Base-by-base conservation (phyloP, 2,888 invertebrate species). In the Platycheirus albimanus region DNA sequence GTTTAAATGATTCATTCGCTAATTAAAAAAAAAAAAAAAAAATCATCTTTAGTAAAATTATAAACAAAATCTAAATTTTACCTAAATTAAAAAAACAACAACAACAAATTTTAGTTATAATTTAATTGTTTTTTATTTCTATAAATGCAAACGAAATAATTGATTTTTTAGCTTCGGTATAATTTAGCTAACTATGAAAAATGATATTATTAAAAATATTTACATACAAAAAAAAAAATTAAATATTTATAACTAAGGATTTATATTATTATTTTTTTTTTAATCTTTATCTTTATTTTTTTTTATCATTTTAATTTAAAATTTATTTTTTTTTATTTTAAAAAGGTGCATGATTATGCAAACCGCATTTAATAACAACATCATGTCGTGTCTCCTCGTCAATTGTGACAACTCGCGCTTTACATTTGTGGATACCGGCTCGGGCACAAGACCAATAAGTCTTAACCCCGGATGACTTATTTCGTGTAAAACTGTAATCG, bases 371-470 rank as follows among this genome's bases (percentile, higher is more conserved):
- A 7, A 91, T 86, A 56, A 90, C 87, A 33, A 91, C 89, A 85
- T 90, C 90, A 38, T 90, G 89, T n/a, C 87, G 87, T 54, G 75
- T 85, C 15, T 88, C 87, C 64, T 90, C 89, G 84, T 89, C 88
- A 52, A 90, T 87, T 33, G 91, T 90, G 11, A 91, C 90, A 58
- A 91, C 91, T 24, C 91, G 88, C 36, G 91, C 91, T 86, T 91
- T 91, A 86, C 91, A 91, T 81, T 91, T 91, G 84, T 91, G 90
- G 2, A 90, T 87, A 19, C 90, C 91, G 61, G 91, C 91, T 24
- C 91, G 88, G 10, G 91, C 91, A 85, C 91, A 91, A 5, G 91
- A 91, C 91, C 91, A 91, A 86, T 91, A 91, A 0, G 90, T 90
- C 86, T 91, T 91, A 24, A 81, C 52, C 3, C 90, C 90, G 1